Evolutionary conservation across 2,113 vertebrate species (phyloP).

Genomic region (Bolborhynchus lineola): DNA sequence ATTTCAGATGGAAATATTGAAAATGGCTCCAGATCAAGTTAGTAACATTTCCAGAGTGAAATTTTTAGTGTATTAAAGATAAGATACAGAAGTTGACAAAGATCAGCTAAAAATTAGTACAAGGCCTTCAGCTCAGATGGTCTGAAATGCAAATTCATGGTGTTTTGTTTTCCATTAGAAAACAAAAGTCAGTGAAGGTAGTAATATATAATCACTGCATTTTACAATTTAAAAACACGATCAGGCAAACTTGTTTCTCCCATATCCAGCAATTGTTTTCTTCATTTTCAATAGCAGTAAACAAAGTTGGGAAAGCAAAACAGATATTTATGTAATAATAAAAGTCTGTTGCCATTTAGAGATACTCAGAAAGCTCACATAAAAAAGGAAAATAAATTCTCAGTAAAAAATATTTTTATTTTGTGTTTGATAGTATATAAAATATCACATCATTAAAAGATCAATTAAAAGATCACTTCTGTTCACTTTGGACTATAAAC

Average conservation of each 20-base stretch:
- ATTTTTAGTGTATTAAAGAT: neutral
- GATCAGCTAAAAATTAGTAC: neutral
- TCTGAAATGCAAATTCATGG: neutral
- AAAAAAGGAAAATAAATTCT: neutral
- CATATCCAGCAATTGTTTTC: neutral
- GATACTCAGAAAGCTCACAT: neutral
- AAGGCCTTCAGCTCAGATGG: neutral
- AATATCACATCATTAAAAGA: neutral
- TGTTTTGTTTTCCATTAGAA: neutral
- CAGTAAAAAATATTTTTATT: neutral
- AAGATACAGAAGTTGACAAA: neutral
- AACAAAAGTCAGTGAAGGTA: neutral
- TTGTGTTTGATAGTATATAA: neutral
- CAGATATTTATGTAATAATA: neutral
- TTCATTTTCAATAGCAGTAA: neutral
- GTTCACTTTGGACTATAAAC: neutral
- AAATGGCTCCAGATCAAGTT: neutral
- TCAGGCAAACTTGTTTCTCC: neutral
- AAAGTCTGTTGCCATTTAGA: neutral
- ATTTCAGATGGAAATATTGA: neutral
- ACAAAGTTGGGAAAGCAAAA: neutral
- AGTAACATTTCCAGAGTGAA: neutral
- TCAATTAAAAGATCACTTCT: neutral
- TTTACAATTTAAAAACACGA: neutral
- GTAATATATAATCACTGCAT: neutral